Percentiles rank a stretch among this genome's conserved stretches.
These are phyloP conservation scores for Sebastes vulpes DNA, from an alignment of 2,797 vertebrate species.

Conservation along the genomic window DNA sequence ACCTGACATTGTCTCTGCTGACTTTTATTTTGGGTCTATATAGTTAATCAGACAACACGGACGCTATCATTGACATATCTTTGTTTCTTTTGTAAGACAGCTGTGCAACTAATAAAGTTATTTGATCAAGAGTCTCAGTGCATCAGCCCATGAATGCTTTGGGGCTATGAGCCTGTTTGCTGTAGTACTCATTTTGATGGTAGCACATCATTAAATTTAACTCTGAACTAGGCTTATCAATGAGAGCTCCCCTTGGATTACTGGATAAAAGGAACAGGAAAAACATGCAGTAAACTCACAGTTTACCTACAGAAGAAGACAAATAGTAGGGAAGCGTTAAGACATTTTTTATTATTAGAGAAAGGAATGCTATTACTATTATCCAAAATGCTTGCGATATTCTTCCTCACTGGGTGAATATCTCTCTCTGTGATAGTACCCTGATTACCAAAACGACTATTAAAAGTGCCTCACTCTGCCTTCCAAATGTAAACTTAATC, in stretches of 20 bases:
- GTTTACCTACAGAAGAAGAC: background rate
- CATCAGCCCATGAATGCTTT: background rate
- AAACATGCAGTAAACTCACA: background rate
- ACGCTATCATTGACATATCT: background rate
- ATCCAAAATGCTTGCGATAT: background rate
- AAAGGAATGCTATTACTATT: background rate
- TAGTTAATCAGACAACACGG: background rate
- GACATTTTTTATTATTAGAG: background rate
- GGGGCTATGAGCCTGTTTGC: background rate
- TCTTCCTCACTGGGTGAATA: background rate
- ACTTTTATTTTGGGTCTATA: background rate
- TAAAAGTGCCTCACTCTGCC: conserved; percentile 37
- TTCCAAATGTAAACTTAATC: conserved; percentile 59
- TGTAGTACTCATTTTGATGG: background rate
- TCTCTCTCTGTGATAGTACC: background rate
- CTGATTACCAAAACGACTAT: conserved; percentile 30
- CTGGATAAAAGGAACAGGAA: background rate
- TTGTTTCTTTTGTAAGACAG: background rate
- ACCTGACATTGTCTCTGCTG: background rate
- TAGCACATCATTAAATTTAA: background rate
- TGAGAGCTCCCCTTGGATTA: background rate
- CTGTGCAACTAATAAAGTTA: background rate
- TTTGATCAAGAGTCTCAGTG: background rate
- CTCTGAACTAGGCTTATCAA: background rate
- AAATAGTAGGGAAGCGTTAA: background rate